Percentiles rank a stretch among this genome's conserved stretches.
Conservation (phyloP, 2,797 vertebrate species). For the Hyperoplus immaculatus region DNA sequence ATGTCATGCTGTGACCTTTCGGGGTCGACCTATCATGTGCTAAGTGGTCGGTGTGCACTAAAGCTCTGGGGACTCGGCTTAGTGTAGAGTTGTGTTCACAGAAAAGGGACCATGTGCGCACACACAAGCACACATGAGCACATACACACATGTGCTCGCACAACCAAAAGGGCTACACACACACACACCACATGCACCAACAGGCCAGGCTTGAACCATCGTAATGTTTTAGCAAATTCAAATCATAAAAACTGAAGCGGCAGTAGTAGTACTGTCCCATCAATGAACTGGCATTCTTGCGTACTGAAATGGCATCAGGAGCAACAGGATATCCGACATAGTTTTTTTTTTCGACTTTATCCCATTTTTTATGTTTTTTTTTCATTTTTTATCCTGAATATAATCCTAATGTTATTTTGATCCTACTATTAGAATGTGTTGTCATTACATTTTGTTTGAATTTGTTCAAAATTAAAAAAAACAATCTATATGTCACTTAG, state of each 20-base stretch:
- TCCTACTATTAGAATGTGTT: no score
- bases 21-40: slow-evolving; percentile 72
- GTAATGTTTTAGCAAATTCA: slow-evolving; percentile 33
- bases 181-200: slow-evolving; percentile 6
- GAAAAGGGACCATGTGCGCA: slow-evolving; percentile 33
- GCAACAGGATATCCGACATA: background rate
- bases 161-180: slow-evolving; percentile 8
- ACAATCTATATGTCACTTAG: no score
- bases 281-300: background rate
- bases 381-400: no score
- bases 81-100: slow-evolving; percentile 58
- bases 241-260: slow-evolving; percentile 9
- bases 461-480: no score
- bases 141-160: slow-evolving; percentile 23
- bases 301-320: slow-evolving; percentile 1
- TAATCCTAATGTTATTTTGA: no score
- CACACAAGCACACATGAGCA: slow-evolving; percentile 4
- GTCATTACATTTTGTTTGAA: no score
- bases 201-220: background rate
- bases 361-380: no score
- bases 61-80: slow-evolving; percentile 62
- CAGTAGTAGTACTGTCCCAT: background rate
- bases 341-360: no score
- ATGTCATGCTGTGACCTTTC: slow-evolving; percentile 71
- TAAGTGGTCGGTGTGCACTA: slow-evolving; percentile 64